Base-by-base conservation (phyloP, 2,888 invertebrate genomes). In the Limnephilus marmoratus region DNA sequence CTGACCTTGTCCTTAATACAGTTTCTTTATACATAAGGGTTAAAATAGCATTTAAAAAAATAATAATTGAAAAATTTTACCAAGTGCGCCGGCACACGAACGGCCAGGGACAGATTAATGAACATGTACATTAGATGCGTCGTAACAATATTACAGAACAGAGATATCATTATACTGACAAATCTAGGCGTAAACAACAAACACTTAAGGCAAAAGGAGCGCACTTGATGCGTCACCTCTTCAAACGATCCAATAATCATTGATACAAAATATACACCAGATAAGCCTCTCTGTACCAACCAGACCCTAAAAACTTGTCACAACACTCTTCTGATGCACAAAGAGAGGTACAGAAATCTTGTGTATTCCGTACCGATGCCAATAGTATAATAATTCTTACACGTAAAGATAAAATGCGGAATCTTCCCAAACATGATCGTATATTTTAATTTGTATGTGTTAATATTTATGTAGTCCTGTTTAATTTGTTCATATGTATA, bases 181-280 rank as follows among this genome's bases (percentile, higher is more conserved):
- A 89, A 89, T 86, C 92, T 92, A 91, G 92, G 90, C 90, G 31
- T 92, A 53, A 92, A 92, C 49, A 49, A 49, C 91, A 91, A 31
- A 92, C 92, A 92, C 92, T 92, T 92, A 92, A 92, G 92, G 92
- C 92, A 89, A 92, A 92, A 53, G 90, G 81, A 49, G 92, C 45
- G 49, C 49, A 82, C 86, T 31, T 29, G 53, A 80, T 68, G 81
- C 45, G 49, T 81, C 85, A 88, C 90, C 68, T 41, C 88, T 41
- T 45, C 80, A 85, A 92, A 92, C 92, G 83, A 87, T 90, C 85
- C 83, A 49, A 53, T 87, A 15, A 41, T 91, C 80, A 81, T 89
- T 85, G 45, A 45, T 29, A 89, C 81, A 92, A 31, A 41, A 85
- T n/a, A 37, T 85, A 68, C 31, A 31, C 68, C 24, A 68, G 68